Conservation (phyloP, 2,113 vertebrate genomes). For the Cisticola juncidis region DNA sequence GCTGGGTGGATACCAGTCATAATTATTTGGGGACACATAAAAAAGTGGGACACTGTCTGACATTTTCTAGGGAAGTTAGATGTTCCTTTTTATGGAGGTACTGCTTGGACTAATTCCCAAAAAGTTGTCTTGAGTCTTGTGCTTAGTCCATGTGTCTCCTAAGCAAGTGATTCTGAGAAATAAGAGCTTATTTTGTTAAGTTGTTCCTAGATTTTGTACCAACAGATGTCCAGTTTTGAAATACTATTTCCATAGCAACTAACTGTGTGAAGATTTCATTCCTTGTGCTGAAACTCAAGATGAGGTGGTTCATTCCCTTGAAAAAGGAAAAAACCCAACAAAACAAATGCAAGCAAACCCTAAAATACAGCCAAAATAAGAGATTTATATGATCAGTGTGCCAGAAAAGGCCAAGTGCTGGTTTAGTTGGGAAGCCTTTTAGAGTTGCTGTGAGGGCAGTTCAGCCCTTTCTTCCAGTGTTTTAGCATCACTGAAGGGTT, state of each 20-base stretch:
- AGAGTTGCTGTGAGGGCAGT: not conserved
- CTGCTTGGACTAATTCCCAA: not conserved
- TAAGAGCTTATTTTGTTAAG: not conserved
- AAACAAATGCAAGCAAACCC: not conserved
- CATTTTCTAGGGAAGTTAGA: not conserved
- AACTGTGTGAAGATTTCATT: not conserved
- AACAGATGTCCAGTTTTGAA: not conserved
- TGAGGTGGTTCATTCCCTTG: not conserved
- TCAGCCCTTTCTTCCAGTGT: not conserved
- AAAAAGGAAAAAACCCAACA: not conserved
- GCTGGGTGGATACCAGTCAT: not conserved
- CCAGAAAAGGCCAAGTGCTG: not conserved
- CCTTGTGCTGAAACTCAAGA: not conserved
- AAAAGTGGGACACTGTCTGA: not conserved
- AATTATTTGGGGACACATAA: not conserved
- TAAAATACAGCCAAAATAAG: not conserved
- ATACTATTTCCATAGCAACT: constrained; percentile 39
- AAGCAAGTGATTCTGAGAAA: not conserved
- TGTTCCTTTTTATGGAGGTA: not conserved
- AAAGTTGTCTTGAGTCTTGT: not conserved
- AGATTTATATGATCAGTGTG: not conserved
- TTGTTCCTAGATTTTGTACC: not conserved
- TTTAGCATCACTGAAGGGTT: not conserved
- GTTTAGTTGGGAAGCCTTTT: not conserved
- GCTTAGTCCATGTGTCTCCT: not conserved